Evolutionary conservation across 2,113 vertebrate species (phyloP).

Genomic region (Lanius ludovicianus): DNA sequence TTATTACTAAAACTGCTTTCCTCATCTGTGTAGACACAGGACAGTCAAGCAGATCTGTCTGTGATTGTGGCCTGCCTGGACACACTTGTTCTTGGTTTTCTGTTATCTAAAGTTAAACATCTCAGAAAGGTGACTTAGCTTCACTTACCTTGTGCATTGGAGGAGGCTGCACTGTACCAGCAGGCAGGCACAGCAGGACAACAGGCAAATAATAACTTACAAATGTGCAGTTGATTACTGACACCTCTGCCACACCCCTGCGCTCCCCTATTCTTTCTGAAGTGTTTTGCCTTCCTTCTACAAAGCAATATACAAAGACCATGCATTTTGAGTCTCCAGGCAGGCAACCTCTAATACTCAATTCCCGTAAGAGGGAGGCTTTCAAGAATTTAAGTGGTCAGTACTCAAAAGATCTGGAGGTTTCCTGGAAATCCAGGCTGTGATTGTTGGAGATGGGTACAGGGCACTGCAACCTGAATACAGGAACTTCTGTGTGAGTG

Average conservation of each 20-base stretch:
- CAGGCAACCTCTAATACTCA: neutral
- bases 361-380: accelerated
- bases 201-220: neutral
- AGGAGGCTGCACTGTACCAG: neutral
- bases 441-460: neutral
- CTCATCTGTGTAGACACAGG: neutral
- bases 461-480: neutral
- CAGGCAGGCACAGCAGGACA: neutral
- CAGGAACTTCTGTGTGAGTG: neutral
- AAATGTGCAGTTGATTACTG: neutral
- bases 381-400: neutral
- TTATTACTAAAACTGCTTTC: neutral
- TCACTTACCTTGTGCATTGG: neutral
- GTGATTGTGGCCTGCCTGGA: neutral
- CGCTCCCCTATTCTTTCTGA: accelerated
- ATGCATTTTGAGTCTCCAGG: neutral
- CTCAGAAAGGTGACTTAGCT: neutral
- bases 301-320: neutral
- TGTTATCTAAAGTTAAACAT: neutral
- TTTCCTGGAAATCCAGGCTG: neutral
- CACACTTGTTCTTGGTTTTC: neutral
- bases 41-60: neutral
- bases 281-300: neutral
- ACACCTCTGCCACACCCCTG: neutral
- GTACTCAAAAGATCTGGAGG: neutral